Conservation (phyloP, 2,888 invertebrate genomes). For the Tachina lurida region DNA sequence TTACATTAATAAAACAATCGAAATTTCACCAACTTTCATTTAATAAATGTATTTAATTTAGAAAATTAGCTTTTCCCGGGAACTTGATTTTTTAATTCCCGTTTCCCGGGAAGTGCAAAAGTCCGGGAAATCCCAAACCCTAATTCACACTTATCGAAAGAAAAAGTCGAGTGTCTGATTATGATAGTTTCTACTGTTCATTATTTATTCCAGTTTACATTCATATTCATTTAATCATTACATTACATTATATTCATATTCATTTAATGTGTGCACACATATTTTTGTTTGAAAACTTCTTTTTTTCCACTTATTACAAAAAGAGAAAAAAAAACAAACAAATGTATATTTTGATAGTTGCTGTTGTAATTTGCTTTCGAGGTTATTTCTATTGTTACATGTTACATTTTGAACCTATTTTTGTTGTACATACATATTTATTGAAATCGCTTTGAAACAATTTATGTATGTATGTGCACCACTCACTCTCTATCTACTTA, state of each 20-base stretch:
- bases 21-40: no score
- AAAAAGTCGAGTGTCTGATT: no score
- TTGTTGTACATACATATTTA: not conserved
- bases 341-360: not conserved
- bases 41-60: no score
- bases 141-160: no score
- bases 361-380: conserved; percentile 26
- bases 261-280: not conserved
- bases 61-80: no score
- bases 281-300: conserved; percentile 1
- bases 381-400: conserved; percentile 46
- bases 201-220: not conserved
- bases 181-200: no score
- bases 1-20: no score
- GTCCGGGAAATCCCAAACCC: no score
- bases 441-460: conserved; percentile 16
- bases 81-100: no score
- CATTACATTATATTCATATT: no score
- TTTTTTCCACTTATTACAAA: not conserved
- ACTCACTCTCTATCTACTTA: conserved; percentile 3
- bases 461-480: not conserved
- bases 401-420: conserved; percentile 22
- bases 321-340: not conserved
- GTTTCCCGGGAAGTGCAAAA: no score
- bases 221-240: not conserved